A percentile compares a stretch with the other conserved stretches of the same genome.
These are phyloP conservation scores for Periparus ater DNA, from an alignment of 2,797 vertebrate genomes.

Conservation along the genomic window DNA sequence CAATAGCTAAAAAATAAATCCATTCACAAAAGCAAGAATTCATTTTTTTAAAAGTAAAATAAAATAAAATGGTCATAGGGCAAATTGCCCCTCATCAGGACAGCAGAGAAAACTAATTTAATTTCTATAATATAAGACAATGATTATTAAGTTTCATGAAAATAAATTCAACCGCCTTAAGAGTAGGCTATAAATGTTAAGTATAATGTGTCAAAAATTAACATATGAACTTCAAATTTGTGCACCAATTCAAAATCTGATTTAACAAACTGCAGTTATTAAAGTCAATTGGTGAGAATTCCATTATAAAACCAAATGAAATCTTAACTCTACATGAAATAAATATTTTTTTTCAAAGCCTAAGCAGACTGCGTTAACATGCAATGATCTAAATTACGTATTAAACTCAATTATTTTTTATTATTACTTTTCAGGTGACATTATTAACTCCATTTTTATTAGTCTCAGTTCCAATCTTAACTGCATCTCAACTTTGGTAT, in stretches of 20 bases:
- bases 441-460: conserved; percentile 56
- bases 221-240: conserved; percentile 56
- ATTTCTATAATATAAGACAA: conserved; percentile 23
- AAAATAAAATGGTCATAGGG: conserved; percentile 12
- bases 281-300: conserved; percentile 64
- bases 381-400: conserved; percentile 74
- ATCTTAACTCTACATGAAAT: conserved; percentile 60
- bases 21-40: neutral
- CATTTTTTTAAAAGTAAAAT: neutral
- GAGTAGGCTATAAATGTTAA: neutral
- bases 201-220: conserved; percentile 53
- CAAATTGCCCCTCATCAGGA: neutral
- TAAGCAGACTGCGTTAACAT: conserved; percentile 62
- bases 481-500: neutral
- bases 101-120: conserved; percentile 9
- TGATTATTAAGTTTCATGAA: neutral
- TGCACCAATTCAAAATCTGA: conserved; percentile 61
- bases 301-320: conserved; percentile 74
- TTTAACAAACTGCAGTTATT: conserved; percentile 74
- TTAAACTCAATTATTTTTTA: conserved; percentile 81
- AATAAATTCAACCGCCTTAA: conserved; percentile 33
- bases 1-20: neutral
- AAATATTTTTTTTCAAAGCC: conserved; percentile 71
- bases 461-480: conserved; percentile 22
- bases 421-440: conserved; percentile 72